Evolutionary conservation across 2,113 vertebrate genomes (phyloP), one percentile per base, ranked within the genome.

Genomic region (Mus musculus): DNA sequence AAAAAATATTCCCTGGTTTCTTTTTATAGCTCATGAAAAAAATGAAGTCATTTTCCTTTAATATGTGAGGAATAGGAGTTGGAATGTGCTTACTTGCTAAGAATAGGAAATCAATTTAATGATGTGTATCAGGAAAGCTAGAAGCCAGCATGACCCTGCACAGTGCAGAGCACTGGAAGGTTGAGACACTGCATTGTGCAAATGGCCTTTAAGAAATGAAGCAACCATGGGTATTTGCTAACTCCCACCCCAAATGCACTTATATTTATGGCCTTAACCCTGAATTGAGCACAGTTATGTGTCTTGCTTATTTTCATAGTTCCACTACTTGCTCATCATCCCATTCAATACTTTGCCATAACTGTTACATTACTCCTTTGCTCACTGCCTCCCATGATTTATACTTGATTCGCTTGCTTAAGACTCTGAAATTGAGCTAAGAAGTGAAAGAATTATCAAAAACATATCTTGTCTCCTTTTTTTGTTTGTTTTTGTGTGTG

Each of bases 1-100:
- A 77, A 81, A 95, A 95, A 72, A n/a, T 87, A 73, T 95, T 89
- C 11, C 19, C 65, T 96, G 39, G 14, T 67, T 96, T 94, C 82
- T 90, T 94, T 93, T 88, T 82, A 92, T 81, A 89, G 59, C 52
- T 65, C 46, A 92, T 5, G 10, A 86, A 2, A 69, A 95, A 95
- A 59, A 75, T 28, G 17, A 39, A 72, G 1, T 94, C 14, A 71
- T 95, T 87, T 93, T 6, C 69, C 39, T 92, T 11, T 90, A 77
- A 80, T 71, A 80, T 42, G 30, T 86, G 28, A 92, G 54, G 65
- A 94, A 63, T 91, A 92, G 54, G 65, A 94, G 69, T 91, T 96
- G 76, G 19, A 82, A 7, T 69, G 11, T 54, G 20, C 39, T 77
- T 93, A 42, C 59, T 81, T 78, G 87, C 36, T 75, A 24, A 95